phyloP scores from a whole-genome alignment of 2,113 vertebrate genomes.

The Chroicocephalus ridibundus region DNA sequence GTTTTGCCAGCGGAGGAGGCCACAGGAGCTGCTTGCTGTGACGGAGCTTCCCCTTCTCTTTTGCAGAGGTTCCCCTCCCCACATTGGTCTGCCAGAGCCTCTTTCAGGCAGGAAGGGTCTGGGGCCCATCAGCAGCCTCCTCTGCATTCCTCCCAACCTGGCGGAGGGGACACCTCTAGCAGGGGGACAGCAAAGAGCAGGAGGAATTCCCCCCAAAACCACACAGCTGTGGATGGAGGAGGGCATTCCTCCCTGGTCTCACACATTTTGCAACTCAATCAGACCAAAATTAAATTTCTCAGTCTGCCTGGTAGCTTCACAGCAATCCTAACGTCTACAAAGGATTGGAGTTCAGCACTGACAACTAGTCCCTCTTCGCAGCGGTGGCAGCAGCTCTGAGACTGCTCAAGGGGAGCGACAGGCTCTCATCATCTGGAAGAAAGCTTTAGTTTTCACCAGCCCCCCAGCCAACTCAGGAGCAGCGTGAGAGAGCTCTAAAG shows the following conservation, averaged over 20 bases:
- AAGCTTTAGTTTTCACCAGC: not conserved
- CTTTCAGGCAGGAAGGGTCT: not conserved
- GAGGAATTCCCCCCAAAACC: accelerated
- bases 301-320: not conserved
- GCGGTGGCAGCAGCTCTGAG: not conserved
- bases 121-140: not conserved
- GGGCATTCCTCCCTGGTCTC: not conserved
- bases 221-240: not conserved
- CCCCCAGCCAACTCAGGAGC: not conserved
- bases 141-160: not conserved
- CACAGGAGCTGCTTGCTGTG: not conserved
- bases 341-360: accelerated
- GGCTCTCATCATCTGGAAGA: not conserved
- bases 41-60: not conserved
- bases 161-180: not conserved
- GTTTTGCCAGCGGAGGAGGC: not conserved
- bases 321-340: not conserved
- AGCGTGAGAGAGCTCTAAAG: not conserved
- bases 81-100: not conserved
- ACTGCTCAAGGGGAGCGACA: not conserved
- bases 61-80: not conserved
- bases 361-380: not conserved
- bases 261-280: not conserved
- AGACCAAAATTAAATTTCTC: not conserved
- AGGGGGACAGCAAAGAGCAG: not conserved